Percentiles rank a stretch among this genome's conserved stretches.
These are phyloP conservation scores for Micoletzkya japonica DNA, from an alignment of 2,888 invertebrate species.

Conservation along the genomic window DNA sequence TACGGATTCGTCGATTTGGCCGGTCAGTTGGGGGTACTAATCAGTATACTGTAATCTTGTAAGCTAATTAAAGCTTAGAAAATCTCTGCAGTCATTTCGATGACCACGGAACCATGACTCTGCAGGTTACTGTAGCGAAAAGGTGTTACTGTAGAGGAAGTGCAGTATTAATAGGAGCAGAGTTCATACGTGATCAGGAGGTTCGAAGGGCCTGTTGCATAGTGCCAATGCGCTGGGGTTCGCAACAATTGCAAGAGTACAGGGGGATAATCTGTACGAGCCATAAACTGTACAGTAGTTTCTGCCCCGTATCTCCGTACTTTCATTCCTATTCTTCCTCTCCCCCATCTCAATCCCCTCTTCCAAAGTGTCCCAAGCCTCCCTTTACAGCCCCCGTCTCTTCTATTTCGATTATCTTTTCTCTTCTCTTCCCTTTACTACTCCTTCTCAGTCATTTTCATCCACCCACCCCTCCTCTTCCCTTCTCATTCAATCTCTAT, in stretches of 20 bases:
- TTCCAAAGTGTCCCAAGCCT: too few relatives aligned
- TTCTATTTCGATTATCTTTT: neutral
- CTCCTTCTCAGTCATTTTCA: neutral
- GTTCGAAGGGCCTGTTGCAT: too few relatives aligned
- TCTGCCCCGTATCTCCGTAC: neutral
- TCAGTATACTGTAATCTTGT: neutral
- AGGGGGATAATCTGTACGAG: too few relatives aligned
- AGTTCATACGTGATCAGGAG: too few relatives aligned
- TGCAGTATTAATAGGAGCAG: too few relatives aligned
- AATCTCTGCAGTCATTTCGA: neutral
- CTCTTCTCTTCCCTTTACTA: neutral
- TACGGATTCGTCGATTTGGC: slow-evolving; percentile 73
- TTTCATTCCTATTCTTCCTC: neutral
- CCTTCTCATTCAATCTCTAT: neutral
- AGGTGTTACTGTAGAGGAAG: too few relatives aligned
- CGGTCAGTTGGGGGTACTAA: slow-evolving; percentile 49
- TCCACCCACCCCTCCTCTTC: neutral
- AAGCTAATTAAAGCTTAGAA: neutral
- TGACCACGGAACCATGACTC: neutral
- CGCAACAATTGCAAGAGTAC: too few relatives aligned
- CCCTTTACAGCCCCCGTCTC: neutral
- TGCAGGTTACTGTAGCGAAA: too few relatives aligned
- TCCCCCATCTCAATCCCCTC: too few relatives aligned
- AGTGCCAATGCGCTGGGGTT: too few relatives aligned
- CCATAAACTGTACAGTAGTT: too few relatives aligned